These are phyloP conservation scores for Phocoena sinus DNA, from an alignment of 2,113 vertebrate genomes.

Conservation along the genomic window DNA sequence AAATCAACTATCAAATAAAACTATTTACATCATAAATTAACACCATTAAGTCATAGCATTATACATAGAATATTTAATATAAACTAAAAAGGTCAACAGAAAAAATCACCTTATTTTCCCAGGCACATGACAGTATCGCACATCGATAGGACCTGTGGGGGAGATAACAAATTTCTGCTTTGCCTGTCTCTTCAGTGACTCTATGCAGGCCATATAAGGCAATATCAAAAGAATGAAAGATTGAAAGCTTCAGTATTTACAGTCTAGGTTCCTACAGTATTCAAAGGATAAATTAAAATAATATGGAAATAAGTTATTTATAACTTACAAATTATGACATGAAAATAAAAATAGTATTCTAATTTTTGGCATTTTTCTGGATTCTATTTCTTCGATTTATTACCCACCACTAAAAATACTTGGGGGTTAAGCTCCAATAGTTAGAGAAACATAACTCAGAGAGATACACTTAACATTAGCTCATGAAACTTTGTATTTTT, in stretches of 20 bases:
- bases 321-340: neutral
- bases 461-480: neutral
- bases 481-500: neutral
- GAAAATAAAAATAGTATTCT: neutral
- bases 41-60: neutral
- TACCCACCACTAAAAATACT: neutral
- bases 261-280: neutral
- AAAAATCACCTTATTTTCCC: neutral
- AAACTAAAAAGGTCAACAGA: neutral
- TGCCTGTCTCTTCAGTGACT: neutral
- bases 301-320: neutral
- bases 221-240: neutral
- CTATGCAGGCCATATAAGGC: neutral
- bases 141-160: neutral
- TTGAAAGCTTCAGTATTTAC: neutral
- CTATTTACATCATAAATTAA: neutral
- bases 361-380: neutral
- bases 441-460: neutral
- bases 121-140: neutral
- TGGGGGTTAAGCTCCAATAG: neutral
- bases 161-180: neutral
- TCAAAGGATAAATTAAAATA: neutral
- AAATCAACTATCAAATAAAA: neutral
- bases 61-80: neutral
- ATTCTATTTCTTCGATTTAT: neutral